Evolutionary conservation across 2,888 invertebrate species (phyloP).

Genomic region (Dioctria linearis): DNA sequence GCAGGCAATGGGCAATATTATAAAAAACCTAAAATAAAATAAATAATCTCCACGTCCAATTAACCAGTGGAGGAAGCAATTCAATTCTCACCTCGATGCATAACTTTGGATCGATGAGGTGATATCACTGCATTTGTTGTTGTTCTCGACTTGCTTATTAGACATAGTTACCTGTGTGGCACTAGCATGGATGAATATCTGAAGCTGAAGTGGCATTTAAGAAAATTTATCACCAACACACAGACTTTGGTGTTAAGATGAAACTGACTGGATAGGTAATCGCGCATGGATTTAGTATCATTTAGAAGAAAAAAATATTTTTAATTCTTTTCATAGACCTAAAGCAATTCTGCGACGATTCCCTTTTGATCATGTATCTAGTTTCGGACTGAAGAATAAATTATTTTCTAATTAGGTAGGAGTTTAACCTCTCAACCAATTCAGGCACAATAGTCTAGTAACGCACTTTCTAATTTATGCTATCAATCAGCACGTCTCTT

Average conservation of each 20-base stretch:
- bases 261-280: too few relatives aligned
- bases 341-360: neutral
- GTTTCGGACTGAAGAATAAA: conserved; percentile 30
- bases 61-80: conserved; percentile 47
- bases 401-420: neutral
- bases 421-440: conserved; percentile 5
- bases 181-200: neutral
- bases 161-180: neutral
- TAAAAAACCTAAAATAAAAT: conserved; percentile 45
- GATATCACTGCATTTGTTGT: conserved; percentile 15
- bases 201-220: neutral
- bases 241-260: too few relatives aligned
- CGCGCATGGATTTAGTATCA: too few relatives aligned
- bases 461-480: too few relatives aligned
- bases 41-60: conserved; percentile 43
- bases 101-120: conserved; percentile 38
- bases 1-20: neutral
- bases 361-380: neutral
- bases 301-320: too few relatives aligned
- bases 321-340: neutral
- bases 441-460: too few relatives aligned
- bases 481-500: too few relatives aligned
- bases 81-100: conserved; percentile 52
- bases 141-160: neutral
- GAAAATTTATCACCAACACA: conserved; percentile 18